These are phyloP conservation scores for Perizoma affinitatum DNA, from an alignment of 2,888 invertebrate genomes.

Conservation along the genomic window DNA sequence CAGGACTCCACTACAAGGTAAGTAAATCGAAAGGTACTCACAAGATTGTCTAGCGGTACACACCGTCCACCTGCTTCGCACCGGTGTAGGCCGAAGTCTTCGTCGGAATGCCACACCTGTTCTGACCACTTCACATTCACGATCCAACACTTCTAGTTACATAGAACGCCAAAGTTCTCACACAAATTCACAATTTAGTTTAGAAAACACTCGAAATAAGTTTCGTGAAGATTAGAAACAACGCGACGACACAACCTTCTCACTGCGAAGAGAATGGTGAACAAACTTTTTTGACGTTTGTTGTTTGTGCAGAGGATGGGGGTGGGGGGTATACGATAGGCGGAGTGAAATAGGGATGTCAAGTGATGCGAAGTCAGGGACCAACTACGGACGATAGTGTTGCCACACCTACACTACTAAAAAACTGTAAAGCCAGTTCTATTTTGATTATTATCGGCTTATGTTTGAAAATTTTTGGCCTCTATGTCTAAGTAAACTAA, in stretches of 20 bases:
- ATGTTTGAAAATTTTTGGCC: no score
- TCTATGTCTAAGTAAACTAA: no score
- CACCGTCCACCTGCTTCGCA: conserved; percentile 69
- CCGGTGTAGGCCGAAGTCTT: conserved; percentile 58
- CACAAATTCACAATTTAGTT: conserved; percentile 38
- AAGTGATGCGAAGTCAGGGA: conserved; percentile 28
- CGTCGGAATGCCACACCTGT: conserved; percentile 79
- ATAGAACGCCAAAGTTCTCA: conserved; percentile 30
- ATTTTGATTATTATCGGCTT: no score
- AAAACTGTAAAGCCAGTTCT: conserved; percentile 51
- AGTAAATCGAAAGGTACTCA: conserved; percentile 22
- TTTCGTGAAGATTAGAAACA: conserved; percentile 60
- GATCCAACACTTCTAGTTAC: conserved; percentile 48
- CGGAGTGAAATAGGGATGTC: conserved; percentile 35
- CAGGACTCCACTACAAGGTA: no score
- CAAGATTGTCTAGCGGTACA: conserved; percentile 63
- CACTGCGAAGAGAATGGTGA: conserved; percentile 58
- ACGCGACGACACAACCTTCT: conserved; percentile 38
- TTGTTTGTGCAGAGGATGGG: conserved; percentile 41
- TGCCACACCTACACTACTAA: conserved; percentile 54
- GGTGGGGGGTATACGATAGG: conserved; percentile 36
- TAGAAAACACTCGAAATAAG: conserved; percentile 52
- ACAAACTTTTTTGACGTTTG: conserved; percentile 64
- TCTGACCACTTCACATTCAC: conserved; percentile 71
- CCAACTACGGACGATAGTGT: conserved; percentile 44